phyloP scores from a whole-genome alignment of 2,888 invertebrate genomes.

The Chaetoderma sp. region DNA sequence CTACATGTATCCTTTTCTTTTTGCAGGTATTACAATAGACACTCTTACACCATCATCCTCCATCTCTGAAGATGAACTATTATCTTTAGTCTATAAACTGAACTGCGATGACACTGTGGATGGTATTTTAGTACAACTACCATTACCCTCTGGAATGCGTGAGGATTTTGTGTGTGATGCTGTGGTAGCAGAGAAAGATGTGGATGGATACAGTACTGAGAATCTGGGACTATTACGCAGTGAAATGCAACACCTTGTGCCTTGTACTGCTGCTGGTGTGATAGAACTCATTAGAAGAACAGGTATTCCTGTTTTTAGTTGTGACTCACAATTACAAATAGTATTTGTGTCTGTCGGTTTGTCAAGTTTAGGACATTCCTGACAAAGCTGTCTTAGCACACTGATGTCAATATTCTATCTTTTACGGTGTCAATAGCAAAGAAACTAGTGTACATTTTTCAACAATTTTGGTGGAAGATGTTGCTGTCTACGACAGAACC shows the following conservation, averaged over 20 bases:
- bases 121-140: conserved; percentile 82
- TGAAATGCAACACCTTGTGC: conserved; percentile 74
- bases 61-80: conserved; percentile 78
- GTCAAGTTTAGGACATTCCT: too few relatives aligned
- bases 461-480: too few relatives aligned
- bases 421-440: too few relatives aligned
- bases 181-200: conserved; percentile 85
- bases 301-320: conserved; percentile 58
- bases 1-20: background rate
- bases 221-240: conserved; percentile 80
- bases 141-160: conserved; percentile 81
- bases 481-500: too few relatives aligned
- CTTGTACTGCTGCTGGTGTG: conserved; percentile 85
- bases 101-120: conserved; percentile 81
- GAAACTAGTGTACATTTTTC: too few relatives aligned
- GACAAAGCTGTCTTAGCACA: too few relatives aligned
- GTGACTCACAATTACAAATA: too few relatives aligned
- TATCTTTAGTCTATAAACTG: conserved; percentile 72
- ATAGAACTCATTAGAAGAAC: conserved; percentile 77
- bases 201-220: conserved; percentile 88
- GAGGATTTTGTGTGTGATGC: conserved; percentile 81
- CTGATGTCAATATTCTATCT: too few relatives aligned
- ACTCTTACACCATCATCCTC: conserved; percentile 76
- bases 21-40: conserved; percentile 73
- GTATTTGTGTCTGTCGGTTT: background rate